These are phyloP conservation scores for Agonopterix arenella DNA, from an alignment of 2,888 invertebrate genomes.

Conservation along the genomic window DNA sequence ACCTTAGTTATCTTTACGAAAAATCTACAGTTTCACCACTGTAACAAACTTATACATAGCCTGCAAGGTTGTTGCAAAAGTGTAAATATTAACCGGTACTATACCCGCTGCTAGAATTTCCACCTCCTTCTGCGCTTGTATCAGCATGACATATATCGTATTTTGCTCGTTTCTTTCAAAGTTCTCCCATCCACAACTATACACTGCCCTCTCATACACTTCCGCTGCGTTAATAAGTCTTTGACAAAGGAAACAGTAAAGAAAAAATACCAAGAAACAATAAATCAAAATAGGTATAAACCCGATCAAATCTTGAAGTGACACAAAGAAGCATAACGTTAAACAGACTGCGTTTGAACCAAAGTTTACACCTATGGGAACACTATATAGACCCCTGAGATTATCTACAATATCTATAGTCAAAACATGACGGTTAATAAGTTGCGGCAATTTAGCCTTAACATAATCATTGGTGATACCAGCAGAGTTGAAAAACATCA, in stretches of 20 bases:
- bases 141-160: constrained; percentile 40
- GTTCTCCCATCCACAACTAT: constrained; percentile 62
- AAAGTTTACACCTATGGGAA: constrained; percentile 55
- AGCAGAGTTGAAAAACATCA: constrained; percentile 29
- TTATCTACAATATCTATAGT: constrained; percentile 34
- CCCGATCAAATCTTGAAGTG: constrained; percentile 39
- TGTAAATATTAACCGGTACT: constrained; percentile 57
- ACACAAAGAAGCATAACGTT: constrained; percentile 45
- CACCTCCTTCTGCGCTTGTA: constrained; percentile 49
- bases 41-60: constrained; percentile 59
- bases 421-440: constrained; percentile 39
- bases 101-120: constrained; percentile 53
- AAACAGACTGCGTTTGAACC: constrained; percentile 50
- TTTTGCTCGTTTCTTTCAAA: constrained; percentile 44
- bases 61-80: constrained; percentile 54
- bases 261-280: constrained; percentile 49
- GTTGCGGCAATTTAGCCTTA: constrained; percentile 26
- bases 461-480: constrained; percentile 17
- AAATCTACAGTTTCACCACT: constrained; percentile 43
- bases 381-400: constrained; percentile 44
- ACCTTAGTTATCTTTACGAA: too few species aligned
- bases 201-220: constrained; percentile 46
- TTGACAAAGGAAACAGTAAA: constrained; percentile 59
- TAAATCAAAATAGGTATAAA: constrained; percentile 48
- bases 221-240: constrained; percentile 49